These are phyloP conservation scores for Sardina pilchardus DNA, from an alignment of 2,113 vertebrate species.

Conservation along the genomic window DNA sequence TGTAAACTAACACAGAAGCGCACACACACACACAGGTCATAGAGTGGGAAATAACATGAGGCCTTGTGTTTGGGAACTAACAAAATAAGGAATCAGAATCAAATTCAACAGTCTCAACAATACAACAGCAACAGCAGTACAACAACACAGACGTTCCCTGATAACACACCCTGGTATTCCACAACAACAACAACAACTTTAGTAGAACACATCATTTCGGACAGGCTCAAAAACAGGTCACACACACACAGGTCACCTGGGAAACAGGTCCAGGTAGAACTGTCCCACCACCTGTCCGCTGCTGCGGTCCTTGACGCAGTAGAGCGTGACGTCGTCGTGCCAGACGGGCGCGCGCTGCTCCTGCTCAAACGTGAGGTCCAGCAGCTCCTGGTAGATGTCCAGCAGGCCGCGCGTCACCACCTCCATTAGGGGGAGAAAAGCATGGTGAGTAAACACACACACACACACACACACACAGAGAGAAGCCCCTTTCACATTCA, in stretches of 20 bases:
- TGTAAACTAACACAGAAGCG: too few species aligned
- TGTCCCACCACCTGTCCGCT: constrained; percentile 79
- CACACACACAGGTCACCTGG: constrained; percentile 77
- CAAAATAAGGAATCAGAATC: not conserved
- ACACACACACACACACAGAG: too few species aligned
- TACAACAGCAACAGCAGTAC: too few species aligned
- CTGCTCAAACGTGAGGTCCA: constrained; percentile 83
- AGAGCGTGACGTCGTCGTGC: constrained; percentile 91
- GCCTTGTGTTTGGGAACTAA: not conserved
- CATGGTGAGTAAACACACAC: too few species aligned
- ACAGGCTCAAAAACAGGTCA: not conserved
- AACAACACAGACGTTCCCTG: too few species aligned
- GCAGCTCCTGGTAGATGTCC: constrained; percentile 92
- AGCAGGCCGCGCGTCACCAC: constrained; percentile 92
- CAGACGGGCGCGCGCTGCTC: constrained; percentile 79
- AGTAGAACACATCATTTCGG: not conserved
- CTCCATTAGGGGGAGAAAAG: too few species aligned
- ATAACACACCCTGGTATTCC: too few species aligned
- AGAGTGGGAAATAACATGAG: not conserved
- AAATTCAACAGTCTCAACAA: not conserved
- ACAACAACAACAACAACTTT: too few species aligned
- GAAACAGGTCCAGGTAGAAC: constrained; percentile 95
- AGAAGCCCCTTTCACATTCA: too few species aligned
- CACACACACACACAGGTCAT: too few species aligned
- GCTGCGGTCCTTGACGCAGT: constrained; percentile 76